A percentile compares a stretch with the other conserved stretches of the same genome.
Evolutionary conservation across 1,140 invertebrate genomes (phyloP).

Genomic region (Nixonia krombeini): DNA sequence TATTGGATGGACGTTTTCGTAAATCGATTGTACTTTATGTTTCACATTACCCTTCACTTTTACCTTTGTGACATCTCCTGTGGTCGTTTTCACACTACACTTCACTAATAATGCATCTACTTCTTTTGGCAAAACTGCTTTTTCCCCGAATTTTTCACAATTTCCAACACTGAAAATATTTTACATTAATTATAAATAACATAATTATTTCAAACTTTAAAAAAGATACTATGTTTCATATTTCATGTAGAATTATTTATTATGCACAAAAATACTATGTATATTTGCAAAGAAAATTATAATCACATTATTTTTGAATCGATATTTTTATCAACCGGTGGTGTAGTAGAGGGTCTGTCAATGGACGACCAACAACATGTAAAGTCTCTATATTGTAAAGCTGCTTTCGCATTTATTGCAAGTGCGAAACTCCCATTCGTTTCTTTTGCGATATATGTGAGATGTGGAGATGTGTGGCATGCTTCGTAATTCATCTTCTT

Average conservation of each 20-base stretch:
- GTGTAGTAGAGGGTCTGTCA: conserved; percentile 50
- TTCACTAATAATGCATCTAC: conserved; percentile 67
- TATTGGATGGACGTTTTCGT: conserved; percentile 72
- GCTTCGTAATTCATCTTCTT: conserved; percentile 73
- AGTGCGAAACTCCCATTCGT: conserved; percentile 53
- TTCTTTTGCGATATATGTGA: conserved; percentile 69
- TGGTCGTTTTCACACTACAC: conserved; percentile 60
- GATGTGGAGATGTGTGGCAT: conserved; percentile 70
- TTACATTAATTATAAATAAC: not conserved
- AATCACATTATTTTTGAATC: conserved; percentile 72
- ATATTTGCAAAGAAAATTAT: no score
- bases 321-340: conserved; percentile 43
- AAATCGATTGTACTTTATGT: conserved; percentile 51
- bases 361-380: conserved; percentile 74
- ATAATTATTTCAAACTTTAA: no score
- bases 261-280: no score
- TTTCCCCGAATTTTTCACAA: conserved; percentile 66
- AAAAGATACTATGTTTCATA: no score
- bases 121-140: conserved; percentile 56
- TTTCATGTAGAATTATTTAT: no score
- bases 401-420: conserved; percentile 52
- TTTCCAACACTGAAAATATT: conserved; percentile 56
- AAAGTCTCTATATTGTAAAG: conserved; percentile 53
- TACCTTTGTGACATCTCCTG: conserved; percentile 34
- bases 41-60: conserved; percentile 46